phyloP scores from a whole-genome alignment of 1,140 invertebrate species.

The Protaetia brevitarsis region DNA sequence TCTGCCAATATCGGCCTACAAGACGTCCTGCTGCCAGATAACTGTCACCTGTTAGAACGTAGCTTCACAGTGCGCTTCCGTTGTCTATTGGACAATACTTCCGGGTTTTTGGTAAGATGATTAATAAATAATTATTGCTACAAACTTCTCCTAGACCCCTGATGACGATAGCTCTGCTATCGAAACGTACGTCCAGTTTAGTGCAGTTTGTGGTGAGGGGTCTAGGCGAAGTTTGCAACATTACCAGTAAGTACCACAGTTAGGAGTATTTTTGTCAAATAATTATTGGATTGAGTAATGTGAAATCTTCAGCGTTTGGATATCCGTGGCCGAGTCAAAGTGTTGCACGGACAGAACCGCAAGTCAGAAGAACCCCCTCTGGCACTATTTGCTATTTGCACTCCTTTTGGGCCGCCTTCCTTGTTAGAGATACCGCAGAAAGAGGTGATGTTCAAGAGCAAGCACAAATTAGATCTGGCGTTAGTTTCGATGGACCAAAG shows the following conservation, averaged over 20 bases:
- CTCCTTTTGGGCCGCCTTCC: conserved; percentile 94
- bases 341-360: conserved; percentile 92
- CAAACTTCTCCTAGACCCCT: no score
- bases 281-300: background rate
- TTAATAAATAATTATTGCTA: no score
- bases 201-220: no score
- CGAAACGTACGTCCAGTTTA: no score
- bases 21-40: conserved; percentile 80
- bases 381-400: conserved; percentile 95
- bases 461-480: conserved; percentile 95
- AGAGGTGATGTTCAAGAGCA: conserved; percentile 98
- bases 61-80: conserved; percentile 97
- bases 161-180: no score
- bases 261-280: no score
- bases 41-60: conserved; percentile 82
- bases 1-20: conserved; percentile 74
- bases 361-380: conserved; percentile 91
- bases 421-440: conserved; percentile 85
- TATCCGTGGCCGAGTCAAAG: conserved; percentile 93
- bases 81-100: conserved; percentile 98
- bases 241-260: no score
- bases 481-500: conserved; percentile 97
- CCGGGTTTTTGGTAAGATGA: conserved; percentile 90
- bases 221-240: no score
- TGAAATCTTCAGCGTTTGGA: conserved; percentile 81